phyloP scores from a whole-genome alignment of 2,888 invertebrate species.

The Aplocera efformata region DNA sequence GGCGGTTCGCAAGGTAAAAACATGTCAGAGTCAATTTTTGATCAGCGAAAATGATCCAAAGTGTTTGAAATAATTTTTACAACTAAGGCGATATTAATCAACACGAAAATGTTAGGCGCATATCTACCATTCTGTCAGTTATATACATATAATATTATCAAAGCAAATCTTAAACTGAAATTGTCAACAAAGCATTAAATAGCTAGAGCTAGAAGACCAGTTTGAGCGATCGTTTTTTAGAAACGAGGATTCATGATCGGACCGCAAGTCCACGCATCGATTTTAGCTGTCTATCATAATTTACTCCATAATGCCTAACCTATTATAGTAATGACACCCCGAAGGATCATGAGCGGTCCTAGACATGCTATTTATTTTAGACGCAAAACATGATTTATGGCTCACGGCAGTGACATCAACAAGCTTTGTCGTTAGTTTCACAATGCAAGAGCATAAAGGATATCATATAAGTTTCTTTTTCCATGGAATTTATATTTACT shows the following conservation, averaged over 20 bases:
- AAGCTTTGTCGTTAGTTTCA: constrained; percentile 27
- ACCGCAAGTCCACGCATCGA: constrained; percentile 22
- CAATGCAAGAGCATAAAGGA: constrained; percentile 17
- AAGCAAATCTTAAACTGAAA: constrained; percentile 14
- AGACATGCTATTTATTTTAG: constrained; percentile 35
- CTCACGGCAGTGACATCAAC: constrained; percentile 21
- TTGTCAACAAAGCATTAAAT: constrained; percentile 23
- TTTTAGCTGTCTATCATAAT: constrained; percentile 40
- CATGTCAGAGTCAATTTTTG: constrained; percentile 3
- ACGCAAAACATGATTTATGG: constrained; percentile 35
- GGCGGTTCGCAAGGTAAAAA: constrained; percentile 8
- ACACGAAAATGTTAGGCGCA: background rate
- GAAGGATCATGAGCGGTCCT: constrained; percentile 21
- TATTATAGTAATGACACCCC: constrained; percentile 42
- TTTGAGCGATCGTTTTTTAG: constrained; percentile 18
- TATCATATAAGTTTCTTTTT: constrained; percentile 26
- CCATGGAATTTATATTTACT: constrained; percentile 24
- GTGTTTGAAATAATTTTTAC: constrained; percentile 1
- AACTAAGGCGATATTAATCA: constrained; percentile 2
- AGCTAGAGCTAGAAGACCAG: constrained; percentile 17
- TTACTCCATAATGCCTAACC: constrained; percentile 33
- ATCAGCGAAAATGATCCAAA: constrained; percentile 10
- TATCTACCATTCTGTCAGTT: constrained; percentile 1
- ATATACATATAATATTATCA: constrained; percentile 13
- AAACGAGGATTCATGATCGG: constrained; percentile 12